These are phyloP conservation scores for Cerastoderma edule DNA, from an alignment of 2,888 invertebrate species.

Conservation along the genomic window DNA sequence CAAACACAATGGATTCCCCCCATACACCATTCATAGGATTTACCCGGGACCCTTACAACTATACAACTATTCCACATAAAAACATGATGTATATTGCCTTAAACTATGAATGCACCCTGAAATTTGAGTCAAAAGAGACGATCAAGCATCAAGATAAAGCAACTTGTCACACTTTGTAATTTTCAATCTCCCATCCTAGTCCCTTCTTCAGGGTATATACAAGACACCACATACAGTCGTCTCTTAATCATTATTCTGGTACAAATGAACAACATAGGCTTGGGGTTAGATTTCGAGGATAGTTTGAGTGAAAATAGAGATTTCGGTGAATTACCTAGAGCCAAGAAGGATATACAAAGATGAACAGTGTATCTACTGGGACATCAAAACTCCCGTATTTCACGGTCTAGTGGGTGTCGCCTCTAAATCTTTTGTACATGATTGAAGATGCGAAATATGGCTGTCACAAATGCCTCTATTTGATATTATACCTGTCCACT, in stretches of 20 bases:
- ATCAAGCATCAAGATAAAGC: no score
- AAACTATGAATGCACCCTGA: slow-evolving; percentile 7
- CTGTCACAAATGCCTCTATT: slow-evolving; percentile 9
- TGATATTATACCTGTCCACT: slow-evolving; percentile 1
- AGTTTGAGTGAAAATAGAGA: no score
- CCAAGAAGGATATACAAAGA: no score
- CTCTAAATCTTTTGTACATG: not conserved
- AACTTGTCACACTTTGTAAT: slow-evolving; percentile 8
- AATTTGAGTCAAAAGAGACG: not conserved
- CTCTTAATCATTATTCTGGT: no score
- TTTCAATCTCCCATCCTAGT: no score
- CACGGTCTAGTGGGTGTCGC: slow-evolving; percentile 6
- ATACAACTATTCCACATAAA: not conserved
- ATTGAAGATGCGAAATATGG: slow-evolving; percentile 12
- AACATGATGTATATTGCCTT: not conserved
- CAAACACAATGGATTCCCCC: slow-evolving; percentile 1
- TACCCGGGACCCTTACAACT: not conserved
- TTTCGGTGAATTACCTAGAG: no score
- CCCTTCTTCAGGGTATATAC: no score
- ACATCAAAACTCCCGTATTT: slow-evolving; percentile 23
- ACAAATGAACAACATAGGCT: no score
- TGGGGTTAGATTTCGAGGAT: no score
- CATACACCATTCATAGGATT: not conserved
- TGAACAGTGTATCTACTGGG: slow-evolving; percentile 4
- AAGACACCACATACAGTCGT: no score